These are phyloP conservation scores for Tenthredo amoena DNA, from an alignment of 2,888 invertebrate species.

Conservation along the genomic window DNA sequence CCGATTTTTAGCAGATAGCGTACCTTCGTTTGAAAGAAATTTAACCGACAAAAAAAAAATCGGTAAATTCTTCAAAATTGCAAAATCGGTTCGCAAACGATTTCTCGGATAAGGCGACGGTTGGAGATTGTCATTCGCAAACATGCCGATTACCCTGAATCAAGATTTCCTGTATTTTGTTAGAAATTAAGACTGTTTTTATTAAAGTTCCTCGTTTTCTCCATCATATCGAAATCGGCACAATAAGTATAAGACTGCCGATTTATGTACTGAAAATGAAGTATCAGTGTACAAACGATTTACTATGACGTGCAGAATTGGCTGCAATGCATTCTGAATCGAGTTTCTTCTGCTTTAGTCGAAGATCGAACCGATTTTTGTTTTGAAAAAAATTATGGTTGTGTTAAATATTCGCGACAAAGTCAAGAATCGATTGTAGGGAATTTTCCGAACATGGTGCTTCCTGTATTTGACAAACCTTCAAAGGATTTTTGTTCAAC, in stretches of 20 bases:
- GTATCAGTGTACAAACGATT: background rate
- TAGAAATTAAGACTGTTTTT: background rate
- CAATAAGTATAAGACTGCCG: background rate
- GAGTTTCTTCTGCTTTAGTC: background rate
- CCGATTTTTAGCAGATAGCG: background rate
- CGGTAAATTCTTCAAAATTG: background rate
- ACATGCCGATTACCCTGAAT: background rate
- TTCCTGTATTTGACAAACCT: background rate
- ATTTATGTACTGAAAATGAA: background rate
- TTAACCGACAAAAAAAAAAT: background rate
- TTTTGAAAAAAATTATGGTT: background rate
- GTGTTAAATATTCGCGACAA: background rate
- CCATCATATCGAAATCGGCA: background rate
- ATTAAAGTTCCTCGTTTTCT: background rate
- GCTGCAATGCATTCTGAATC: background rate
- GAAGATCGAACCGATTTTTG: background rate
- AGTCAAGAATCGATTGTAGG: background rate
- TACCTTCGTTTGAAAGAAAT: background rate
- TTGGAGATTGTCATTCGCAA: background rate
- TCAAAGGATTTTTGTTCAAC: background rate
- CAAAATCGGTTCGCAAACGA: background rate
- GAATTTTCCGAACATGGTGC: background rate
- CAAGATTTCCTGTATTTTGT: background rate
- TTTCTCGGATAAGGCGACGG: background rate
- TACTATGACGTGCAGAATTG: background rate